Percentiles rank a stretch among this genome's conserved stretches.
Evolutionary conservation across 2,888 invertebrate genomes (phyloP).

Genomic region (Deroplatys truncata): DNA sequence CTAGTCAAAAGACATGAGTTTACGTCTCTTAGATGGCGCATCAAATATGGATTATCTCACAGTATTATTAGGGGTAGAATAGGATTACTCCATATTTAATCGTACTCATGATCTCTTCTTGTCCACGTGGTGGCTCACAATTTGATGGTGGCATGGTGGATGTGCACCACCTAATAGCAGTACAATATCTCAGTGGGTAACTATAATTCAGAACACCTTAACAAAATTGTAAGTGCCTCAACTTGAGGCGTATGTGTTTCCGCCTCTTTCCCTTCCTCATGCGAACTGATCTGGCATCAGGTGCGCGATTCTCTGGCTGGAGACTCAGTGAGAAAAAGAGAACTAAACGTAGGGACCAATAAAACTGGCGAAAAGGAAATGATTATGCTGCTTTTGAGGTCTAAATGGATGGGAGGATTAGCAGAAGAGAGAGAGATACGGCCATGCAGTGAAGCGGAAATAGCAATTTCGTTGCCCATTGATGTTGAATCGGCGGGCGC

Average conservation of each 20-base stretch:
- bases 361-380: slow-evolving; percentile 25
- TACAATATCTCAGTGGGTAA: too few relatives aligned
- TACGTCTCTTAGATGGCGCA: too few relatives aligned
- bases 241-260: not conserved
- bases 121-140: too few relatives aligned
- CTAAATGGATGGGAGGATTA: slow-evolving; percentile 25
- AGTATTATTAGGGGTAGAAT: too few relatives aligned
- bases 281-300: not conserved
- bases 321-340: not conserved
- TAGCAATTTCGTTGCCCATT: slow-evolving; percentile 28
- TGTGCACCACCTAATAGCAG: too few relatives aligned
- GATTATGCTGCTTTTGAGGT: slow-evolving; percentile 28
- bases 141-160: too few relatives aligned
- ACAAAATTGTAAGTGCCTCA: too few relatives aligned
- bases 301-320: not conserved
- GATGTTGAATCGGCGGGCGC: slow-evolving; percentile 21
- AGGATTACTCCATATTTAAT: too few relatives aligned
- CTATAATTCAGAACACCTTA: too few relatives aligned
- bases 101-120: too few relatives aligned
- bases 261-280: not conserved
- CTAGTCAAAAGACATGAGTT: too few relatives aligned
- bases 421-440: not conserved
- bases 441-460: slow-evolving; percentile 19
- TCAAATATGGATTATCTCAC: too few relatives aligned
- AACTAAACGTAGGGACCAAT: slow-evolving; percentile 14